Conservation (phyloP, 2,888 invertebrate species). For the Pachliopta kotzebuea region DNA sequence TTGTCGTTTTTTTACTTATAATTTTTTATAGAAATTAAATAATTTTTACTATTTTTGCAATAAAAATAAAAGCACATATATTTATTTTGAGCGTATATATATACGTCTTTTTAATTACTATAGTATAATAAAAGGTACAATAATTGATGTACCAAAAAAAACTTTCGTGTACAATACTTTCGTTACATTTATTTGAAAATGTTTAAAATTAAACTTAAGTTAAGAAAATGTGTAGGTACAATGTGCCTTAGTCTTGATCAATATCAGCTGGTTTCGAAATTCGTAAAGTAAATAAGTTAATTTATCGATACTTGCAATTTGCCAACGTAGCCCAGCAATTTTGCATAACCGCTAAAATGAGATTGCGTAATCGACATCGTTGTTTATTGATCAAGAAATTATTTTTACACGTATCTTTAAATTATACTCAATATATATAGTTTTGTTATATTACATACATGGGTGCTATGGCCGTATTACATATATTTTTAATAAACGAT, state of each 20-base stretch:
- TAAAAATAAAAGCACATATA: too few relatives aligned
- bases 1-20: slow-evolving; percentile 7
- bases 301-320: slow-evolving; percentile 29
- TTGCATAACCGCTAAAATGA: slow-evolving; percentile 31
- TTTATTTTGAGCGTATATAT: too few relatives aligned
- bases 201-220: not conserved
- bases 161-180: not conserved
- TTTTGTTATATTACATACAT: not conserved
- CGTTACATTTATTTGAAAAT: not conserved
- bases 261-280: slow-evolving; percentile 24
- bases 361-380: slow-evolving; percentile 28
- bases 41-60: too few relatives aligned
- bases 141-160: not conserved
- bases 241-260: slow-evolving; percentile 27
- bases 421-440: not conserved
- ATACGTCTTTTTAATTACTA: too few relatives aligned
- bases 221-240: slow-evolving; percentile 20
- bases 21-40: not conserved
- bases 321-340: slow-evolving; percentile 28
- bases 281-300: slow-evolving; percentile 28
- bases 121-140: not conserved
- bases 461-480: not conserved
- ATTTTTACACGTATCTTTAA: not conserved
- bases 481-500: not conserved
- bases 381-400: slow-evolving; percentile 22